Evolutionary conservation across 1,140 invertebrate genomes (phyloP).

Genomic region (Adoxophyes honmai): DNA sequence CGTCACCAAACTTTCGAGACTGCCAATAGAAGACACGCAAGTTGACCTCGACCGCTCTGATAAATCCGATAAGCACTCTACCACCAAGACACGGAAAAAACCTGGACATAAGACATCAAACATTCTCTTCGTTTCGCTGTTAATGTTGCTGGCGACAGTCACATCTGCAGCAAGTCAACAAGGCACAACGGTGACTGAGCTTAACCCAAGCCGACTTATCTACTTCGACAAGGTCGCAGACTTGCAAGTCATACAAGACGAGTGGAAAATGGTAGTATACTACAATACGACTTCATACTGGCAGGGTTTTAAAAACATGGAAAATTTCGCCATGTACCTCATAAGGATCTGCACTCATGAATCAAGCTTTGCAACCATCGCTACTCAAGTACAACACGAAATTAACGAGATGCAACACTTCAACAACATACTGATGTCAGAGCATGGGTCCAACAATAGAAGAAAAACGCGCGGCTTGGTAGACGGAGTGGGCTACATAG

Average conservation of each 20-base stretch:
- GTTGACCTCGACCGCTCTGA: too few relatives aligned
- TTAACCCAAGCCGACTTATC: not conserved
- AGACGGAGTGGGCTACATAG: too few relatives aligned
- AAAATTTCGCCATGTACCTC: not conserved
- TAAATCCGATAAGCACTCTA: too few relatives aligned
- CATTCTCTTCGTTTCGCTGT: not conserved
- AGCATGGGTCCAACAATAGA: not conserved
- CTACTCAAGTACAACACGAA: slow-evolving; percentile 5
- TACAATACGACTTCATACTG: slow-evolving; percentile 9
- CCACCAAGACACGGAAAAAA: too few relatives aligned
- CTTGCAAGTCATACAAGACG: not conserved
- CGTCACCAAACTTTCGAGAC: slow-evolving; percentile 17
- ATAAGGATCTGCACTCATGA: not conserved
- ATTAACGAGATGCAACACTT: slow-evolving; percentile 8
- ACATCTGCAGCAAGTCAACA: not conserved
- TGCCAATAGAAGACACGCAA: slow-evolving; percentile 8
- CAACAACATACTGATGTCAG: not conserved
- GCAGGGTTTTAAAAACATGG: not conserved
- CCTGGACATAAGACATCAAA: not conserved
- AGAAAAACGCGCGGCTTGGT: too few relatives aligned
- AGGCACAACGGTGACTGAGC: not conserved
- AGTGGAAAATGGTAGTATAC: slow-evolving; percentile 14
- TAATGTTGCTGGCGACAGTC: not conserved
- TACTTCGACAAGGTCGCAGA: slow-evolving; percentile 13
- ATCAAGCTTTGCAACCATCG: not conserved